Evolutionary conservation across 1,140 invertebrate genomes (phyloP).

Genomic region (Nasonia giraulti): DNA sequence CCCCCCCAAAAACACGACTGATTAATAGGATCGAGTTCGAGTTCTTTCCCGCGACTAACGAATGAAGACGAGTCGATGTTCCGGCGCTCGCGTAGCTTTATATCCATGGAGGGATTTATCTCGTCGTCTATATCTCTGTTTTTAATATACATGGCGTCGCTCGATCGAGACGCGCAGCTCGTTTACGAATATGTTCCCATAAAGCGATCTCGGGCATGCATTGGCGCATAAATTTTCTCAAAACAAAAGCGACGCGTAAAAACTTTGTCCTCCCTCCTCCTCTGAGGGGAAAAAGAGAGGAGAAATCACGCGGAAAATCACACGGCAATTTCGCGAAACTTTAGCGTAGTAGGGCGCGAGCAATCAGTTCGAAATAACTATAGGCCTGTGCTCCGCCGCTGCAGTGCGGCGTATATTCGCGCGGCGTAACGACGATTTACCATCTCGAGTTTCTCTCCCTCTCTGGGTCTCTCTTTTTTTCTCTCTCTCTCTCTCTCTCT

Average conservation of each 20-base stretch:
- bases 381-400: background rate
- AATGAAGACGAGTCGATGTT: slow-evolving; percentile 37
- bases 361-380: slow-evolving; percentile 41
- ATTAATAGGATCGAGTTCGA: slow-evolving; percentile 42
- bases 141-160: background rate
- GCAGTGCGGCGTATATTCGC: background rate
- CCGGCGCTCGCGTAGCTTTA: background rate
- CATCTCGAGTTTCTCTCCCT: slow-evolving; percentile 27
- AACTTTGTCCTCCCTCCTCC: too few relatives aligned
- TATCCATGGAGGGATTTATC: background rate
- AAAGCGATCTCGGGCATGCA: too few relatives aligned
- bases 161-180: background rate
- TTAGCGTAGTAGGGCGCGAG: background rate
- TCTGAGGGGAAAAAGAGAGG: too few relatives aligned
- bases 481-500: background rate
- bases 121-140: background rate
- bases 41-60: slow-evolving; percentile 31
- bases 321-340: slow-evolving; percentile 11
- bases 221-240: too few relatives aligned
- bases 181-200: too few relatives aligned
- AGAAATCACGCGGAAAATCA: slow-evolving; percentile 15
- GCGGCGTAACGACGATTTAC: slow-evolving; percentile 40
- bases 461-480: background rate
- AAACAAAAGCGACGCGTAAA: too few relatives aligned
- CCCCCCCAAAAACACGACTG: slow-evolving; percentile 40